Percentiles rank a stretch among this genome's conserved stretches.
Conservation (phyloP, 1,140 invertebrate species). For the Drosophila suzukii region DNA sequence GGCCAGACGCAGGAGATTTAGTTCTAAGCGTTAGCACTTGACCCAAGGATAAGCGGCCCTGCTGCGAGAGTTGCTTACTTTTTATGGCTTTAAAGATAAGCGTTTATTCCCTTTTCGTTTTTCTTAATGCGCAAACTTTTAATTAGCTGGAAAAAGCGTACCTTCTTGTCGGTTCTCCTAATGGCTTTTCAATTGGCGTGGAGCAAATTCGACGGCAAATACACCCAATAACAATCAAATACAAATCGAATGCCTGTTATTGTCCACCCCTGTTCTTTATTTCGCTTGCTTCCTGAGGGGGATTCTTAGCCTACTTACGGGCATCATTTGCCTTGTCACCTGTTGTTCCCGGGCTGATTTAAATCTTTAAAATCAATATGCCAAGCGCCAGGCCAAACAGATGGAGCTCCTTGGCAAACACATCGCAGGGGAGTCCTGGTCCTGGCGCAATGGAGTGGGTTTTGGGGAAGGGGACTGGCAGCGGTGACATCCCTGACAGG, state of each 20-base stretch:
- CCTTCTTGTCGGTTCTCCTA: conserved; percentile 18
- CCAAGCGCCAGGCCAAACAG: conserved; percentile 48
- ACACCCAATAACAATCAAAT: conserved; percentile 50
- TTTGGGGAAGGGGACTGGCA: not conserved
- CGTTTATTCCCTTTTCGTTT: conserved; percentile 33
- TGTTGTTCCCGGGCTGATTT: conserved; percentile 59
- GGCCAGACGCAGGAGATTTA: conserved; percentile 57
- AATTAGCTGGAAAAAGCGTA: conserved; percentile 51
- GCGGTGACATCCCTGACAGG: conserved; percentile 32
- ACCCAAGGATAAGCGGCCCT: conserved; percentile 26
- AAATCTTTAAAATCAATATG: conserved; percentile 82
- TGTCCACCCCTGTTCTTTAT: not conserved
- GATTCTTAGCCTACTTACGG: conserved; percentile 68
- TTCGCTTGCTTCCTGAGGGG: conserved; percentile 1
- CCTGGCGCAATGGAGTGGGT: not conserved
- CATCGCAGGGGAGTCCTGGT: conserved; percentile 9
- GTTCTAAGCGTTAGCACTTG: conserved; percentile 55
- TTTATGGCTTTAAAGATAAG: conserved; percentile 71
- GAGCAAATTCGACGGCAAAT: conserved; percentile 45
- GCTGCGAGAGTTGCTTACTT: conserved; percentile 43
- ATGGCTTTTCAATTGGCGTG: conserved; percentile 56
- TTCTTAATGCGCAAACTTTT: conserved; percentile 68
- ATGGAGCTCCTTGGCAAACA: conserved; percentile 50
- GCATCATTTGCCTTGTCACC: conserved; percentile 56
- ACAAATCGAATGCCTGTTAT: conserved; percentile 53